A percentile compares a stretch with the other conserved stretches of the same genome.
These are phyloP conservation scores for Rhinoraja longicauda DNA, from an alignment of 2,797 vertebrate species.

Conservation along the genomic window DNA sequence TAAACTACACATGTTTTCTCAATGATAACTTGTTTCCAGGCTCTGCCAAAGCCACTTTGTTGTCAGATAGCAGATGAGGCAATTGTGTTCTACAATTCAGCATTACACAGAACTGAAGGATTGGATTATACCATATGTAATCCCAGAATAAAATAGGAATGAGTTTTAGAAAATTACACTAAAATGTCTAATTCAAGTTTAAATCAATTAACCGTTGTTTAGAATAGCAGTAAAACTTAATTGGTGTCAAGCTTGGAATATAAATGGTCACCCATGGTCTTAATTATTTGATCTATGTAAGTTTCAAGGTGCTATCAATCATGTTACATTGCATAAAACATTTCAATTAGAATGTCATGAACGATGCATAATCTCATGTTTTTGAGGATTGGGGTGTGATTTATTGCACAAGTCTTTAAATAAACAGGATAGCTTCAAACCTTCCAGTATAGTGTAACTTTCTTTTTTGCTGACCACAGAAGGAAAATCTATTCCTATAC, in stretches of 20 bases:
- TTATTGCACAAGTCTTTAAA: background rate
- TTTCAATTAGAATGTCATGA: background rate
- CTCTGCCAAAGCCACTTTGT: background rate
- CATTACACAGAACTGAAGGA: background rate
- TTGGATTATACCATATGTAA: background rate
- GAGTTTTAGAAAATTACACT: background rate
- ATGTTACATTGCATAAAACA: background rate
- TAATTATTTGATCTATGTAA: background rate
- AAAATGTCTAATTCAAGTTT: background rate
- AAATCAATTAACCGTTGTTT: background rate
- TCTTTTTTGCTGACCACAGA: background rate
- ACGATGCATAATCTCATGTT: background rate
- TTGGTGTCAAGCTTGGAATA: background rate
- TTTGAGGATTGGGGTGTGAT: background rate
- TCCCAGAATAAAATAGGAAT: background rate
- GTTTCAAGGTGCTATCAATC: background rate
- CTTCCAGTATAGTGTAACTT: background rate
- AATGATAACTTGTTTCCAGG: background rate
- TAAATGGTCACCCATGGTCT: background rate
- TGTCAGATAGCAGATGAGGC: background rate
- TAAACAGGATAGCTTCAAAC: background rate
- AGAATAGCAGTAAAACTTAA: background rate
- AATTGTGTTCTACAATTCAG: background rate
- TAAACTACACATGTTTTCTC: background rate
- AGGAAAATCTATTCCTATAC: background rate